These are phyloP conservation scores for Rotaria sp. DNA, from an alignment of 2,888 invertebrate genomes.

Conservation along the genomic window DNA sequence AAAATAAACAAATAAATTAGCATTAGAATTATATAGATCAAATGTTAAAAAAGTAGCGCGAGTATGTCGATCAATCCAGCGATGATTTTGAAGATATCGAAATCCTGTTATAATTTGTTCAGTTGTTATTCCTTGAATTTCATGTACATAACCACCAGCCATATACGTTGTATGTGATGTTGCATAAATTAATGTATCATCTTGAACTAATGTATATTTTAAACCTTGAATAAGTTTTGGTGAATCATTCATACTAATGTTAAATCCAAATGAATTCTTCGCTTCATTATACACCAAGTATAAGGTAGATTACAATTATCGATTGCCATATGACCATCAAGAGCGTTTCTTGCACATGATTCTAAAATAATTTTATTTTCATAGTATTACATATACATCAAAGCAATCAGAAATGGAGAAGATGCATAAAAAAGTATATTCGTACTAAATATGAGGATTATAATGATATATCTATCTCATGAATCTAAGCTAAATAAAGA, in stretches of 20 bases:
- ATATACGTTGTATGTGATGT: not conserved
- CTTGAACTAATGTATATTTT: not conserved
- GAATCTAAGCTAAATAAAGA: too few relatives aligned
- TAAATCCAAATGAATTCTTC: not conserved
- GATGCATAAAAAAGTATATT: too few relatives aligned
- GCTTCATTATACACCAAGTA: conserved; percentile 1
- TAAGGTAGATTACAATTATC: not conserved
- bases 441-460: too few relatives aligned
- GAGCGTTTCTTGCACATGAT: not conserved
- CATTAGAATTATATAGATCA: conserved; percentile 30
- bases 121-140: not conserved
- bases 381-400: not conserved
- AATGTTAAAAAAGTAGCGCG: conserved; percentile 31
- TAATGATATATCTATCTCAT: too few relatives aligned
- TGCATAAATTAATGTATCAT: not conserved
- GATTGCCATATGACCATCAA: not conserved
- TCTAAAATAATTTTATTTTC: not conserved
- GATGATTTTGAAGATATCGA: not conserved
- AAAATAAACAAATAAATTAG: conserved; percentile 32
- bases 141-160: conserved; percentile 29
- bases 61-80: conserved; percentile 36
- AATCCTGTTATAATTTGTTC: not conserved
- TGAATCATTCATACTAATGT: not conserved
- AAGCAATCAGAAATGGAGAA: too few relatives aligned
- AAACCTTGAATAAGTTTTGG: not conserved